phyloP scores from a whole-genome alignment of 2,113 vertebrate species.

The Apteryx mantelli region DNA sequence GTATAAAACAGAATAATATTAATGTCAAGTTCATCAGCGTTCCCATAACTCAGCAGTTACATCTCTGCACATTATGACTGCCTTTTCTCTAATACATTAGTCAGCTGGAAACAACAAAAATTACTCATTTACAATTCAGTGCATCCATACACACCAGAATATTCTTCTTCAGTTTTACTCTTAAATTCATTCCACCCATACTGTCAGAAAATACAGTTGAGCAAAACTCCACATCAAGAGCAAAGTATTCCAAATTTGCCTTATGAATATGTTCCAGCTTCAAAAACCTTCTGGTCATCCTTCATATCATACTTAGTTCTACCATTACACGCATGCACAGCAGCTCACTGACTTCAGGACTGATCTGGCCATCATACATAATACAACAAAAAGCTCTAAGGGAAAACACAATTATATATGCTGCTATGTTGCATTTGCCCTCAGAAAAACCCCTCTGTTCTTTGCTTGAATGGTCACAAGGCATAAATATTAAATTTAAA shows the following conservation, averaged over 20 bases:
- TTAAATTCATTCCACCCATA: background rate
- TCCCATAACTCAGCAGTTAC: background rate
- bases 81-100: background rate
- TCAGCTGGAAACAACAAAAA: background rate
- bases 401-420: background rate
- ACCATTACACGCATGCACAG: accelerated
- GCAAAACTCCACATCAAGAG: background rate
- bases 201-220: background rate
- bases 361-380: background rate
- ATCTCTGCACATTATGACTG: background rate
- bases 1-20: background rate
- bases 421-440: background rate
- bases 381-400: background rate
- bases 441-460: constrained; percentile 16
- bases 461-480: background rate
- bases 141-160: background rate
- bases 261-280: background rate
- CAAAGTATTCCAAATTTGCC: background rate
- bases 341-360: background rate
- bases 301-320: background rate
- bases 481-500: constrained; percentile 33
- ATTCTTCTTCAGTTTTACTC: background rate
- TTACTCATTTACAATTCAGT: background rate
- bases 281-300: background rate
- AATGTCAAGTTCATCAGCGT: background rate